A percentile compares a stretch with the other conserved stretches of the same genome.
phyloP scores from a whole-genome alignment of 2,797 vertebrate genomes.

The Sebastes hopkinsi region DNA sequence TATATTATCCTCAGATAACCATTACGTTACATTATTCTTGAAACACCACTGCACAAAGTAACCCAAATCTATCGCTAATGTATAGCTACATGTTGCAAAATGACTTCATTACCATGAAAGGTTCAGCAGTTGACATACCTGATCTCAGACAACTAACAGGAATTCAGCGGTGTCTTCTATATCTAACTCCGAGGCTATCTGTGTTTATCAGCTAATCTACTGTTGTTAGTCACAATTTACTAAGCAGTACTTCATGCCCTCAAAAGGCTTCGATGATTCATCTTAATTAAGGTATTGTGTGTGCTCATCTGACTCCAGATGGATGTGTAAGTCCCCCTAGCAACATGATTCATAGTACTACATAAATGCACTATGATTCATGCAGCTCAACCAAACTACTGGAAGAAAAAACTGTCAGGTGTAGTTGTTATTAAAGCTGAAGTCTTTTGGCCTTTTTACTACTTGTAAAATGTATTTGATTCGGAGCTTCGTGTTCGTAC shows the following conservation, averaged over 20 bases:
- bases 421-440: constrained; percentile 38
- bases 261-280: constrained; percentile 43
- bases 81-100: too few species aligned
- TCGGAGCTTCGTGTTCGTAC: not conserved
- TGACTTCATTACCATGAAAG: too few species aligned
- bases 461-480: constrained; percentile 7
- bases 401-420: not conserved
- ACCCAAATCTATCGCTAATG: too few species aligned
- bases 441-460: constrained; percentile 15
- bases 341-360: constrained; percentile 56
- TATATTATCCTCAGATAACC: too few species aligned
- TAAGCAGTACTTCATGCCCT: constrained; percentile 14
- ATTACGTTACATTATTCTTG: too few species aligned
- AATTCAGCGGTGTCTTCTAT: not conserved
- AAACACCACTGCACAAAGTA: too few species aligned
- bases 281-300: constrained; percentile 40
- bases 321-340: constrained; percentile 21
- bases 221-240: constrained; percentile 19
- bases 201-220: not conserved
- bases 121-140: too few species aligned
- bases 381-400: constrained; percentile 9
- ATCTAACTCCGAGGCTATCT: not conserved
- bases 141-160: not conserved
- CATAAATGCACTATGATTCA: constrained; percentile 52
- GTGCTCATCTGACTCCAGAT: constrained; percentile 31